phyloP scores from a whole-genome alignment of 2,888 invertebrate species.

The Dermolepida albohirtum region DNA sequence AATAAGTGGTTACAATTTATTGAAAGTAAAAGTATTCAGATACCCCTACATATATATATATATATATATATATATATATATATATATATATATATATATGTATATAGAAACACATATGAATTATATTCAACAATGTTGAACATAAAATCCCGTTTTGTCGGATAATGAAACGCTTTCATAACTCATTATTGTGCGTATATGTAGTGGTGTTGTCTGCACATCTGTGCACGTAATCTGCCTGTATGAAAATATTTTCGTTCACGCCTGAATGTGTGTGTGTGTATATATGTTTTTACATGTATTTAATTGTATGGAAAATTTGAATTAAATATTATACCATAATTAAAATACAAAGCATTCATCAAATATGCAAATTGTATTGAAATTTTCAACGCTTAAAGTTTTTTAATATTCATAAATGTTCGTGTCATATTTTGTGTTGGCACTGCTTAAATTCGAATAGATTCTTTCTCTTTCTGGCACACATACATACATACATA shows the following conservation, averaged over 20 bases:
- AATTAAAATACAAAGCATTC: slow-evolving; percentile 67
- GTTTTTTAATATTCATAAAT: slow-evolving; percentile 65
- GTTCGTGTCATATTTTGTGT: slow-evolving; percentile 56
- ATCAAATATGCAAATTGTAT: slow-evolving; percentile 66
- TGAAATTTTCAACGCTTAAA: slow-evolving; percentile 65
- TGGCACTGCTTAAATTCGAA: slow-evolving; percentile 55
- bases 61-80: no score
- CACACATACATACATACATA: no score
- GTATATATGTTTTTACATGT: slow-evolving; percentile 57
- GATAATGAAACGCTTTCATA: slow-evolving; percentile 61
- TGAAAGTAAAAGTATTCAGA: no score
- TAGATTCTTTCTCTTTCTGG: slow-evolving; percentile 37
- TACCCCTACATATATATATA: background rate
- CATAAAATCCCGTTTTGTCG: slow-evolving; percentile 59
- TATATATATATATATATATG: no score
- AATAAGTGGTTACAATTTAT: no score
- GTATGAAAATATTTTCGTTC: no score
- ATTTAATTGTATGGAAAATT: slow-evolving; percentile 66
- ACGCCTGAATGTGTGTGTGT: slow-evolving; percentile 39
- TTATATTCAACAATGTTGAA: slow-evolving; percentile 45
- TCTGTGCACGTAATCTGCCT: slow-evolving; percentile 3
- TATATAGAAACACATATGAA: no score
- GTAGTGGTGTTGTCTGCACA: background rate
- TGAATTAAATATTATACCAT: slow-evolving; percentile 66
- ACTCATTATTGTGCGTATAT: slow-evolving; percentile 58